A percentile compares a stretch with the other conserved stretches of the same genome.
These are phyloP conservation scores for Poecilia gillii DNA, from an alignment of 2,797 vertebrate species.

Conservation along the genomic window DNA sequence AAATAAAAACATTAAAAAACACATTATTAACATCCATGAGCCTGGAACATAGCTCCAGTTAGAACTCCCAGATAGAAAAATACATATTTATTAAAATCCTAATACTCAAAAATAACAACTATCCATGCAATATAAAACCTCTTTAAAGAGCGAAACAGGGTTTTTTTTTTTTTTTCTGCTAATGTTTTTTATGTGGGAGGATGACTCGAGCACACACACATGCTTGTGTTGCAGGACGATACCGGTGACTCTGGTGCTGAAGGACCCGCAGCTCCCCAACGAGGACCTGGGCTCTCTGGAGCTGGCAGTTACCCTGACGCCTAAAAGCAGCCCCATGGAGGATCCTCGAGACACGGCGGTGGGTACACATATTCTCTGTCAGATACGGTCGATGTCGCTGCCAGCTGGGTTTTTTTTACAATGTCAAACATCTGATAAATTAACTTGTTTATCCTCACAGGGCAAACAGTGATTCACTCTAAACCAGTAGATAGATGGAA, in stretches of 20 bases:
- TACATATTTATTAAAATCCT: not conserved
- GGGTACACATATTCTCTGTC: conserved; percentile 42
- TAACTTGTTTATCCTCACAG: not conserved
- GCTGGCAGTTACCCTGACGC: conserved; percentile 81
- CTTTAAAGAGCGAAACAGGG: not conserved
- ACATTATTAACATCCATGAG: not conserved
- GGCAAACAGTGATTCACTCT: not conserved
- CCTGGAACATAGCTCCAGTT: not conserved
- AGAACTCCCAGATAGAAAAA: not conserved
- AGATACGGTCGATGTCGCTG: not conserved
- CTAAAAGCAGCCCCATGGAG: conserved; percentile 78
- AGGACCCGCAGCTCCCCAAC: conserved; percentile 87
- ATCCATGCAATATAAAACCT: not conserved
- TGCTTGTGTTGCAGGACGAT: conserved; percentile 73
- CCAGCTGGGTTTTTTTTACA: not conserved
- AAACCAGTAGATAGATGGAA: too few relatives aligned
- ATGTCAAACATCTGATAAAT: not conserved
- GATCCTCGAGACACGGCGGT: conserved; percentile 82
- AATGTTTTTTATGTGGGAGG: not conserved
- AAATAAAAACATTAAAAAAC: not conserved
- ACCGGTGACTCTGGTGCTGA: conserved; percentile 86
- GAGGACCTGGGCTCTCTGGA: conserved; percentile 89
- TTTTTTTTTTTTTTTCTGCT: not conserved
- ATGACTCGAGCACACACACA: not conserved
- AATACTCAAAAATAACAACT: not conserved